Base-by-base conservation (phyloP, 2,113 vertebrate species). In the Hippocampus guttulatus region DNA sequence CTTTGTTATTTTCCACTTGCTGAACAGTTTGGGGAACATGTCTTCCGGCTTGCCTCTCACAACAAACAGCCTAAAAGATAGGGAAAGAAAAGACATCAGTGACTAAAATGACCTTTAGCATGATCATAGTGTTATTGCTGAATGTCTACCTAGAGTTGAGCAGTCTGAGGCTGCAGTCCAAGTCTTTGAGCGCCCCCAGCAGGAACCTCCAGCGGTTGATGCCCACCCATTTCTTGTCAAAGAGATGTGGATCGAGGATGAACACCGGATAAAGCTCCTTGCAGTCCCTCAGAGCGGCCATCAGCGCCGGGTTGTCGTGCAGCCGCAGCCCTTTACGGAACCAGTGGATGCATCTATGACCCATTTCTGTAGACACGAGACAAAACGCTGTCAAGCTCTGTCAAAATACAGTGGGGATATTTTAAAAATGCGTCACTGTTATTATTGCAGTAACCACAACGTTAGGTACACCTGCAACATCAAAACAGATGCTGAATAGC, bases 301-400 rank as follows among this genome's bases (percentile, higher is more conserved):
- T 75, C 51, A 92, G 78, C 0, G 90, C 85, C 0, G 87, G 88
- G 80, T 93, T 94, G 68, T 93, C 88, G 6, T 93, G 92, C 25
- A 93, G 73, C 30, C 88, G 70, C 33, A 93, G 90, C 3, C 91
- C 92, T 71, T 93, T 94, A 10, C 84, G 81, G 79, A 93, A 93
- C 91, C 92, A 92, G 81, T 92, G 92, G 49, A 92, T 85, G 16
- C 87, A 89, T 2, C 64, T 80, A 2, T 92, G 89, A 43, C 70
- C 75, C 90, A 91, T 93, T 41, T 0, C 73, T 63, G 65, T 1
- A 14, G 5, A 6, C 20, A 41, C 21, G 3, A 21, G 20, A 43
- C 38, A n/a, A 5, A n/a, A 40, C 8, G 20, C 5, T 18, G 25
- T 27, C 25, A 20, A 40, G 40, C 10, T 21, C 5, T 20, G 1